These are phyloP conservation scores for Sander vitreus DNA, from an alignment of 2,113 vertebrate species.

Conservation along the genomic window DNA sequence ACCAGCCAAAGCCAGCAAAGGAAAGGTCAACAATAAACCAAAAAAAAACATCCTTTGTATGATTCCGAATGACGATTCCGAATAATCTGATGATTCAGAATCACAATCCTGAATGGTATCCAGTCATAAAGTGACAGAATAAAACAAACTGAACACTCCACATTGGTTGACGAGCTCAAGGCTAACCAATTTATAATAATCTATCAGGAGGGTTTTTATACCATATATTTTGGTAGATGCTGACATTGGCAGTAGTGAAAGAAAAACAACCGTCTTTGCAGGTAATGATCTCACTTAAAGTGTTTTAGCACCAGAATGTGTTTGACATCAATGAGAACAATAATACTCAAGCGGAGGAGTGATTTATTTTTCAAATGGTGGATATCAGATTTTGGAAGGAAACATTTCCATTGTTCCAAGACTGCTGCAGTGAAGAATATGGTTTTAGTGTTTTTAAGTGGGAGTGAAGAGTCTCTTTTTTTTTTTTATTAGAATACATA, in stretches of 20 bases:
- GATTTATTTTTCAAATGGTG: constrained; percentile 50
- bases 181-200: background rate
- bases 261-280: background rate
- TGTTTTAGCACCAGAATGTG: background rate
- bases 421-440: constrained; percentile 5
- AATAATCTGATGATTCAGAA: too few relatives aligned
- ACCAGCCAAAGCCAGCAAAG: background rate
- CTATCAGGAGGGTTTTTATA: background rate
- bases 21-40: background rate
- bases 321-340: constrained; percentile 3
- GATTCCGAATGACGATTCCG: too few relatives aligned
- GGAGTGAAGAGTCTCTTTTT: constrained; percentile 8
- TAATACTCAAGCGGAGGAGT: constrained; percentile 24
- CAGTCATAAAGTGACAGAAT: too few relatives aligned
- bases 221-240: background rate
- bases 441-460: constrained; percentile 18
- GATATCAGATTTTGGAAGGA: constrained; percentile 38
- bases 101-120: too few relatives aligned
- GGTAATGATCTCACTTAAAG: background rate
- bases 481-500: background rate
- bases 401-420: constrained; percentile 28
- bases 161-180: background rate
- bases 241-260: background rate
- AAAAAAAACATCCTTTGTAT: too few relatives aligned
- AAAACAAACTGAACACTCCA: too few relatives aligned